Conservation (phyloP, 2,797 vertebrate species). For the Takifugu ocellatus region DNA sequence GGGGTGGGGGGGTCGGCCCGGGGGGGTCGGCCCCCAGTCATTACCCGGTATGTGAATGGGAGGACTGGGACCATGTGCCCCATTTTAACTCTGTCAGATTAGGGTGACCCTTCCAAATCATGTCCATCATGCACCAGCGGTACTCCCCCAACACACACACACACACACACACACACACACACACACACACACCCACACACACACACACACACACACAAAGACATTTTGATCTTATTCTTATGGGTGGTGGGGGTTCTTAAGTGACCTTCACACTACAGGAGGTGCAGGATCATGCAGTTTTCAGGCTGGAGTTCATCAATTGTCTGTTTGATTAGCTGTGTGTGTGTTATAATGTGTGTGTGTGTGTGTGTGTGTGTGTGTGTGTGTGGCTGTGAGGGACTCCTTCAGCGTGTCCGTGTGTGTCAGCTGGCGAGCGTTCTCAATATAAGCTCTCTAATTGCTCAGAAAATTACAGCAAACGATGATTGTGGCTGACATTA, state of each 20-base stretch:
- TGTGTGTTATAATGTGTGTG: conserved; percentile 1
- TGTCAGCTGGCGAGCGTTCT: conserved; percentile 71
- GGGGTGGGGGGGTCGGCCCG: not conserved
- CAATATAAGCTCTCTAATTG: conserved; percentile 87
- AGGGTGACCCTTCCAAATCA: conserved; percentile 26
- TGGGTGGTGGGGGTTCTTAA: not conserved
- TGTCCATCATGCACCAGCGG: conserved; percentile 11
- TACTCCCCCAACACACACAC: not conserved
- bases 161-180: not conserved
- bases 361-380: conserved; percentile 15
- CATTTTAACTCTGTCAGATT: conserved; percentile 38
- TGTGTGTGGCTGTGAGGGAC: conserved; percentile 56
- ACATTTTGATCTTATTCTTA: too few relatives aligned
- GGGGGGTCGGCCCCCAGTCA: conserved; percentile 11
- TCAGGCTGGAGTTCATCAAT: conserved; percentile 23
- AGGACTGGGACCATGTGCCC: conserved; percentile 56
- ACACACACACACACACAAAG: too few relatives aligned
- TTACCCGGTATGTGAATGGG: conserved; percentile 25
- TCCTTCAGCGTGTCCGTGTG: conserved; percentile 63
- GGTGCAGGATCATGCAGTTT: conserved; percentile 6
- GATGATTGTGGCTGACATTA: conserved; percentile 80
- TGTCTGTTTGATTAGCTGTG: too few relatives aligned
- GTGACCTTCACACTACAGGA: not conserved
- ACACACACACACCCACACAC: not conserved
- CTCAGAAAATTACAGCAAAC: conserved; percentile 81